Evolutionary conservation across 2,888 invertebrate genomes (phyloP), one percentile per base, ranked within the genome.

Genomic region (Ormyrus rosae): DNA sequence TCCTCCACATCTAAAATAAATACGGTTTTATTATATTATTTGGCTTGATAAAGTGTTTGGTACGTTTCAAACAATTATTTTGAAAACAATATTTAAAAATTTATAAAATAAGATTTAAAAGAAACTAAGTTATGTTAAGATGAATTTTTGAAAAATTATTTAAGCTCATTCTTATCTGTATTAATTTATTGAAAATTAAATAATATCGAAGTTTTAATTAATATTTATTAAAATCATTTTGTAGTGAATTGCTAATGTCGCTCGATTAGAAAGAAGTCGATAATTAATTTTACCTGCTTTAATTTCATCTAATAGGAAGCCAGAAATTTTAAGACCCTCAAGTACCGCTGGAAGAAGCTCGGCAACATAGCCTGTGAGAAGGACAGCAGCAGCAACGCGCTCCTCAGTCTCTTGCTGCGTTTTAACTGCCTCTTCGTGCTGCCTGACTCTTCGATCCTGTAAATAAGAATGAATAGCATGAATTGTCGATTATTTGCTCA

Each of bases 341-440:
- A 97, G 93, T 84, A 97, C 96, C 71, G 95, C 93, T 13, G 97
- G 97, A 87, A 98, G 93, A 87, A 98, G 93, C 90, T 96, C 96
- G 46, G 96, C 95, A 89, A 98, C 94, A 91, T 97, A 97, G 82
- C 96, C 96, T 86, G 96, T 96, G 88, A 97, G 94, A 81, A 98
- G 93, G 83, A 96, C 95, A 48, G 96, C 94, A 0, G 96, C 96
- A 0, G 96, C 96, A 58, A 96, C 95, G 81, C 96, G 95, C 88
- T 95, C 95, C 86, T 96, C 95, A 86, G 96, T 95, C 91, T 96
- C 96, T 83, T 92, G 92, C 86, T 96, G 95, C 82, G 94, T 92
- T 82, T 91, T 91, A 83, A 91, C 91, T 89, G 92, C 95, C 92
- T 92, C 93, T 92, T 89, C 93, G 88, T 96, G 95, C 88, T 97